Evolutionary conservation across 2,888 invertebrate species (phyloP).

Genomic region (Pediacus dermestoides): DNA sequence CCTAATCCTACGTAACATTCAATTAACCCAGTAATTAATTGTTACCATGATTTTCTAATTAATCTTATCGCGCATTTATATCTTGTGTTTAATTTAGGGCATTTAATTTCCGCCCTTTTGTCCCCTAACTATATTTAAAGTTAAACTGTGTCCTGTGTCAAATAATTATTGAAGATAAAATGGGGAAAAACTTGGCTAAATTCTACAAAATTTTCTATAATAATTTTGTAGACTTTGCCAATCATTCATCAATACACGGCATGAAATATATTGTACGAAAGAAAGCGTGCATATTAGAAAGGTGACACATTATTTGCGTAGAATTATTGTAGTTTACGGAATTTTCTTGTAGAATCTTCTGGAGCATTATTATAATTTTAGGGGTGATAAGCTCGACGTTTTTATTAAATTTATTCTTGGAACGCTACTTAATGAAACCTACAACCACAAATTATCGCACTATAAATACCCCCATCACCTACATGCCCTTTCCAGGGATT

Average conservation of each 20-base stretch:
- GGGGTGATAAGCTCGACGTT: conserved; percentile 37
- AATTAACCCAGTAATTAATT: too few relatives aligned
- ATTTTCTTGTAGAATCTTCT: conserved; percentile 35
- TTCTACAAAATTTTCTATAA: too few relatives aligned
- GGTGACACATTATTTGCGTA: conserved; percentile 28
- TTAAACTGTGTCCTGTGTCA: too few relatives aligned
- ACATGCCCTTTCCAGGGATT: conserved; percentile 45
- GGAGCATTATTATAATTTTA: conserved; percentile 35
- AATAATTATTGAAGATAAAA: too few relatives aligned
- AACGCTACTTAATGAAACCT: conserved; percentile 42
- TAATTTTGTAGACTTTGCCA: conserved; percentile 43
- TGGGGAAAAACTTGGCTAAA: too few relatives aligned
- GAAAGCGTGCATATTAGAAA: conserved; percentile 29
- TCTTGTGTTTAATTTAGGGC: too few relatives aligned
- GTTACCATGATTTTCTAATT: too few relatives aligned
- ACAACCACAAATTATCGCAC: conserved; percentile 41
- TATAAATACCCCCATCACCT: conserved; percentile 36
- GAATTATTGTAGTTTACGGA: neutral
- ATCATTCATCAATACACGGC: conserved; percentile 43
- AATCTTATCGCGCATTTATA: too few relatives aligned
- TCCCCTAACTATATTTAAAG: too few relatives aligned
- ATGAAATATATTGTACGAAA: conserved; percentile 39
- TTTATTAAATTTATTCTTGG: conserved; percentile 44
- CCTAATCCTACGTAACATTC: too few relatives aligned
- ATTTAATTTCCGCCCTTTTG: too few relatives aligned